phyloP scores from a whole-genome alignment of 2,888 invertebrate species.

The Polietes domitor region DNA sequence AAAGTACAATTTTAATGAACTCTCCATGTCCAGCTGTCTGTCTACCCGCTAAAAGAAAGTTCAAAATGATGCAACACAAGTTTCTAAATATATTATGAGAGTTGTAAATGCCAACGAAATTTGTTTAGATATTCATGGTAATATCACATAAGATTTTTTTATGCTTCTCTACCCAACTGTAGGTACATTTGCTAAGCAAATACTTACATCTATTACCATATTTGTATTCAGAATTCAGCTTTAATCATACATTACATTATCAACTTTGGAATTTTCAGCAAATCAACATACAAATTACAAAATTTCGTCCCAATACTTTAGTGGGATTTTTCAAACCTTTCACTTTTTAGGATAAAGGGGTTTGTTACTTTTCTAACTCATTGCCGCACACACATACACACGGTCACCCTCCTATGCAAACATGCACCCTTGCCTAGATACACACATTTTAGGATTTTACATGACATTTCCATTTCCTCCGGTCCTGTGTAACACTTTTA shows the following conservation, averaged over 20 bases:
- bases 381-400: not conserved
- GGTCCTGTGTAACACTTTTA: conserved; percentile 30
- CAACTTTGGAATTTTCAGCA: not conserved
- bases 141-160: too few species aligned
- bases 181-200: too few species aligned
- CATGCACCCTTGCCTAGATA: not conserved
- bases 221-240: not conserved
- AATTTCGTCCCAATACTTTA: not conserved
- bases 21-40: too few species aligned
- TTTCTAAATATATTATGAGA: too few species aligned
- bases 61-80: too few species aligned
- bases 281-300: conserved; percentile 22
- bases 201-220: too few species aligned
- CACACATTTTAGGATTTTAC: conserved; percentile 36
- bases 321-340: conserved; percentile 24
- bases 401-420: not conserved
- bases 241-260: conserved; percentile 32
- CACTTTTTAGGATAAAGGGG: not conserved
- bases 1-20: too few species aligned
- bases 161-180: too few species aligned
- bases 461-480: conserved; percentile 61
- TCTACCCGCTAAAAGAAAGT: too few species aligned
- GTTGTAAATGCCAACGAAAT: too few species aligned
- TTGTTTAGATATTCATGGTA: too few species aligned
- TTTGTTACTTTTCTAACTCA: not conserved